Evolutionary conservation across 2,797 vertebrate species (phyloP), one percentile per base, ranked within the genome.

Genomic region (Pangasius larnaudii): DNA sequence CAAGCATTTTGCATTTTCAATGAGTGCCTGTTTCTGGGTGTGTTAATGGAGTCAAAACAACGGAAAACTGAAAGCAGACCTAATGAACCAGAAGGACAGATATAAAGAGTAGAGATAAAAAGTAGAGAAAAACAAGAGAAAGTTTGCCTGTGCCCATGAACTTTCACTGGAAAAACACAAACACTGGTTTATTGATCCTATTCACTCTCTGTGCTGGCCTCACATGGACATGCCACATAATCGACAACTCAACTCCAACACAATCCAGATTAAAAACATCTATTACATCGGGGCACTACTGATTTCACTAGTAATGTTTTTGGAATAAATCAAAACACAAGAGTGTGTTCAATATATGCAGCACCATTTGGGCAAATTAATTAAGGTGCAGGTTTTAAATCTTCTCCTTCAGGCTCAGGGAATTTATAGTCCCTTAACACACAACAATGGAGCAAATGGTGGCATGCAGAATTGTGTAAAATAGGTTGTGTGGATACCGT

Each of bases 41-140:
- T 49, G 71, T 63, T 61, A 46, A 30, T n/a, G 33, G 39, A 63
- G 36, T 82, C 36, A 65, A 65, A 83, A 49, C 80, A 65, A 65
- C 49, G 19, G 39, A 65, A 82, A 81, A n/a, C 77, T 36, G 6
- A 36, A 61, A 46, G 42, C 46, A 84, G 9, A 24, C 19, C 63
- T 51, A 18, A 69, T 84, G 19, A 84, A 69, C 9, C 71, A 75
- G 82, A 87, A 91, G 78, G 83, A 24, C 56, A 90, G 89, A 88
- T 49, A 77, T 39, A 69, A 69, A 85, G 4, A 85, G 30, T 10
- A 92, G 91, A 92, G 91, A 77, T 67, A 75, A 88, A 86, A 87
- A 79, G 11, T 87, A 88, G 89, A 88, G 72, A 91, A 91, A 79
- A 85, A 89, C 90, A 93, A 92, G 86, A 91, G 49, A 89, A 72